Evolutionary conservation across 2,888 invertebrate species (phyloP).

Genomic region (Parapristionchus giblindavisi): DNA sequence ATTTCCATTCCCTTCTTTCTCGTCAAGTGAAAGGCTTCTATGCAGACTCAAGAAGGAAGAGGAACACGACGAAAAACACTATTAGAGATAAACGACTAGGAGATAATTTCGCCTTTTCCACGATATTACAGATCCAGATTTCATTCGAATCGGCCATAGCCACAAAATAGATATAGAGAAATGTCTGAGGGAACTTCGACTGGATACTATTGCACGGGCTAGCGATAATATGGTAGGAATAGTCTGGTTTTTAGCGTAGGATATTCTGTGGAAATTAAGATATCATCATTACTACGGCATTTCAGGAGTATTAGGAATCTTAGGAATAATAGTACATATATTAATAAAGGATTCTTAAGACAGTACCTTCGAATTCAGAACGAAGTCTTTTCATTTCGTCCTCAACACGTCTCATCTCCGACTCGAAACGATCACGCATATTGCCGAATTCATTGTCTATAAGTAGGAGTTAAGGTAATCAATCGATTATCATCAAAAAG

Average conservation of each 20-base stretch:
- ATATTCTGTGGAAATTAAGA: no score
- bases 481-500: no score
- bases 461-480: no score
- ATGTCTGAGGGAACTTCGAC: conserved; percentile 1
- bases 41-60: no score
- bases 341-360: neutral
- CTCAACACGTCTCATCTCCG: conserved; percentile 96
- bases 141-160: neutral
- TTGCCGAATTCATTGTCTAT: conserved; percentile 89
- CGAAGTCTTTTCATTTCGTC: conserved; percentile 82
- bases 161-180: neutral
- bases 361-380: conserved; percentile 65
- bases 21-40: neutral
- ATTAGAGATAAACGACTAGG: no score
- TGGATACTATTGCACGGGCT: no score
- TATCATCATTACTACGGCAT: no score
- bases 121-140: no score
- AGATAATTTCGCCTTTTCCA: no score
- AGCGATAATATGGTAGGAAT: neutral
- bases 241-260: no score
- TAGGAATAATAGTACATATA: neutral
- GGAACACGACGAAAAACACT: no score
- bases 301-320: neutral
- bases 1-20: neutral
- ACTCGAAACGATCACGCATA: conserved; percentile 82